These are phyloP conservation scores for Nipponia nippon DNA, from an alignment of 2,113 vertebrate species.

Conservation along the genomic window DNA sequence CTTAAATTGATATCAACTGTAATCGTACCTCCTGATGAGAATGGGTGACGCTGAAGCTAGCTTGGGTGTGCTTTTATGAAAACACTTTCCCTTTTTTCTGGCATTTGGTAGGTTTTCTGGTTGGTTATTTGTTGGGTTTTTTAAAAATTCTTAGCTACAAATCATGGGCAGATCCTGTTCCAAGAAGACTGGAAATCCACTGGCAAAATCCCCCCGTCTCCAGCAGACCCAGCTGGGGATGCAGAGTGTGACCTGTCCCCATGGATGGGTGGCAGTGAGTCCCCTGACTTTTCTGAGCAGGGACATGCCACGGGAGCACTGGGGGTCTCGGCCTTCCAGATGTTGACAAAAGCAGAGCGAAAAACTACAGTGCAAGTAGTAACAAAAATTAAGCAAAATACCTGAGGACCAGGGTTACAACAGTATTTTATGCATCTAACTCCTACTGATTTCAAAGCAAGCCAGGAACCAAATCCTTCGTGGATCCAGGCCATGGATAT, in stretches of 20 bases:
- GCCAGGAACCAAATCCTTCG: neutral
- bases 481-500: neutral
- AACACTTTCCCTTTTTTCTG: neutral
- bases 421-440: neutral
- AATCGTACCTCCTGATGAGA: neutral
- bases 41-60: neutral
- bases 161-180: neutral
- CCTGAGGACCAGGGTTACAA: neutral
- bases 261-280: neutral
- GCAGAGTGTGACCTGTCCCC: neutral
- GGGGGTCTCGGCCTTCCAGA: fast-evolving
- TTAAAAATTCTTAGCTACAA: neutral
- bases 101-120: neutral
- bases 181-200: neutral
- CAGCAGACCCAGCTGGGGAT: neutral
- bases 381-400: neutral
- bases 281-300: neutral
- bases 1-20: neutral
- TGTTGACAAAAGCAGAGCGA: neutral
- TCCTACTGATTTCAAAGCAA: neutral
- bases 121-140: neutral
- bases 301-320: neutral
- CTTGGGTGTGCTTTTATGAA: neutral
- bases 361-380: neutral
- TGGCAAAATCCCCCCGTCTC: neutral